Percentiles rank a stretch among this genome's conserved stretches.
These are phyloP conservation scores for Siniperca knerii DNA, from an alignment of 2,113 vertebrate species.

Conservation along the genomic window DNA sequence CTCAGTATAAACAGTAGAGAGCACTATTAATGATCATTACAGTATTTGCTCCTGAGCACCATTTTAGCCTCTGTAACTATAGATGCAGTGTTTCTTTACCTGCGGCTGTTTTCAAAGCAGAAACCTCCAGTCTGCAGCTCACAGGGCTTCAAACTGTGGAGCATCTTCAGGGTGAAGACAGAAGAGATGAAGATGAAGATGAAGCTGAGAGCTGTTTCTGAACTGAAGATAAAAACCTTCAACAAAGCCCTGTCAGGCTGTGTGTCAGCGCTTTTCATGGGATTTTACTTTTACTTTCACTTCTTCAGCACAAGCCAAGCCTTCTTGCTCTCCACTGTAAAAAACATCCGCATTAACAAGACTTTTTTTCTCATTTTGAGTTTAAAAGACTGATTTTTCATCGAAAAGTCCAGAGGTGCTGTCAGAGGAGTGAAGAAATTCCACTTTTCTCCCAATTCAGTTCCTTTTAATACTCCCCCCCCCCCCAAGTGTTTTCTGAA, in stretches of 20 bases:
- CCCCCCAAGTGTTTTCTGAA: no score
- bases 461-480: no score
- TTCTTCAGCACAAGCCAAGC: conserved; percentile 31
- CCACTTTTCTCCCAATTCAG: not conserved
- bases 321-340: conserved; percentile 35
- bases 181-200: not conserved
- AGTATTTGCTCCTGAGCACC: no score
- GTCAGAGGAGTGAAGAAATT: not conserved
- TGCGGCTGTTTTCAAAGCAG: conserved; percentile 83
- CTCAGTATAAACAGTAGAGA: not conserved
- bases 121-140: conserved; percentile 67
- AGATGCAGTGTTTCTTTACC: conserved; percentile 60
- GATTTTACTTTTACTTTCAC: conserved; percentile 64
- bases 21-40: not conserved
- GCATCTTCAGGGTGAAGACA: conserved; percentile 57
- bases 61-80: no score
- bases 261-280: not conserved
- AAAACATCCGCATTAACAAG: not conserved
- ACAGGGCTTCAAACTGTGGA: conserved; percentile 49
- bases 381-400: not conserved
- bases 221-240: not conserved
- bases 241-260: not conserved
- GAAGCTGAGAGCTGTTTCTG: not conserved
- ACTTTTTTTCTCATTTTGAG: not conserved
- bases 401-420: not conserved